phyloP scores from a whole-genome alignment of 2,797 vertebrate genomes.

The Thamnophis elegans region DNA sequence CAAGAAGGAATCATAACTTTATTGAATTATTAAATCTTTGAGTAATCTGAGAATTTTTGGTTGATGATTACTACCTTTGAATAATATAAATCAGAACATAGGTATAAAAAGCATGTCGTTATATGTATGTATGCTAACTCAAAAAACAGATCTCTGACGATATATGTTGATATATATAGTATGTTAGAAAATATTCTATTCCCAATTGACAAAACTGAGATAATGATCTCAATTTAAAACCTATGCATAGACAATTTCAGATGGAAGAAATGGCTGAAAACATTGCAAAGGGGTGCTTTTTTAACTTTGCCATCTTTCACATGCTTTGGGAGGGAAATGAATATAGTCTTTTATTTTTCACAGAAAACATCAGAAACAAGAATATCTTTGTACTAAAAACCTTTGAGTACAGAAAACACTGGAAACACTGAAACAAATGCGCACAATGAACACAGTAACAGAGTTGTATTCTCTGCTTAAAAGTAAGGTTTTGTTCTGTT shows the following conservation, averaged over 20 bases:
- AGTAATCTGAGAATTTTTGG: background rate
- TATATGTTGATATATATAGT: too few relatives aligned
- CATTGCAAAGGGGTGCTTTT: conserved; percentile 57
- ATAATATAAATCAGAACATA: background rate
- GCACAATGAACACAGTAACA: conserved; percentile 11
- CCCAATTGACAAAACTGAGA: background rate
- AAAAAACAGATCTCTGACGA: too few relatives aligned
- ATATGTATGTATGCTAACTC: background rate
- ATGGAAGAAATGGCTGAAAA: conserved; percentile 11
- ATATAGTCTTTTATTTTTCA: conserved; percentile 53
- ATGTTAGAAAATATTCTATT: background rate
- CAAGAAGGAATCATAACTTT: background rate
- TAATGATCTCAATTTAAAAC: background rate
- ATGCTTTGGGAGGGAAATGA: conserved; percentile 45
- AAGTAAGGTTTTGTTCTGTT: conserved; percentile 21
- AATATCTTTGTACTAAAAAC: conserved; percentile 58
- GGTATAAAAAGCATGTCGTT: background rate
- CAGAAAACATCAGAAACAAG: conserved; percentile 55
- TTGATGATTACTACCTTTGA: background rate
- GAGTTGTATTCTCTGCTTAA: conserved; percentile 46
- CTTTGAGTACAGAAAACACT: conserved; percentile 33
- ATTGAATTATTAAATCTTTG: background rate
- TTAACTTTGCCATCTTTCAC: conserved; percentile 48
- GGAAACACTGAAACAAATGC: conserved; percentile 53
- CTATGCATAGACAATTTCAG: background rate